These are phyloP conservation scores for Discoglossus pictus DNA, from an alignment of 2,797 vertebrate species.

Conservation along the genomic window DNA sequence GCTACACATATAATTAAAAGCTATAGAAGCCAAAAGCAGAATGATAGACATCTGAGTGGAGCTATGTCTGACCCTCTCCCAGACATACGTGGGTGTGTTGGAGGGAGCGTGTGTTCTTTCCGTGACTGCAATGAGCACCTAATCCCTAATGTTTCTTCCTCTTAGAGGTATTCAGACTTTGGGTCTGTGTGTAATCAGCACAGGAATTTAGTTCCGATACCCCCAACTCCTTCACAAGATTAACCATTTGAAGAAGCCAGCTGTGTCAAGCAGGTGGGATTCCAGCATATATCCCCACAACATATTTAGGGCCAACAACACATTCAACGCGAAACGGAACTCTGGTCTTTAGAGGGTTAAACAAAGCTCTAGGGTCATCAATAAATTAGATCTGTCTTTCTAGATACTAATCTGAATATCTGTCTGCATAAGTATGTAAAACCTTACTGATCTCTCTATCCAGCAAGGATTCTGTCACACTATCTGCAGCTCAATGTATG, in stretches of 20 bases:
- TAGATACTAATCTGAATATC: too few species aligned
- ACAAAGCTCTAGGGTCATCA: too few species aligned
- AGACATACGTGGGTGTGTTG: conserved; percentile 17
- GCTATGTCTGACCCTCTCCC: conserved; percentile 13
- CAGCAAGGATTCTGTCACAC: too few species aligned
- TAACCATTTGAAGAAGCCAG: conserved; percentile 21
- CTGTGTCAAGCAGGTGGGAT: too few species aligned
- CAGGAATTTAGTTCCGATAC: conserved; percentile 41
- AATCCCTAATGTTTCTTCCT: conserved; percentile 35
- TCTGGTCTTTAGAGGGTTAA: too few species aligned
- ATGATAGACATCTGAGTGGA: conserved; percentile 2
- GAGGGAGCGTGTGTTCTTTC: conserved; percentile 10
- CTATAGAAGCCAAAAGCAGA: background rate
- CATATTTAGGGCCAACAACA: too few species aligned
- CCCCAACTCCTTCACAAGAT: conserved; percentile 3
- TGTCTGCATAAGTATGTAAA: too few species aligned
- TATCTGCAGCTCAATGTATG: too few species aligned
- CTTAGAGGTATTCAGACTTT: conserved; percentile 24
- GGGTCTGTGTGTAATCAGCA: conserved; percentile 45
- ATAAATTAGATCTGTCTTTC: too few species aligned
- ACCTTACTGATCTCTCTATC: too few species aligned
- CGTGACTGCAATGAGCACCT: conserved; percentile 38
- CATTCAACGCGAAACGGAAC: too few species aligned
- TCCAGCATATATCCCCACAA: background rate
- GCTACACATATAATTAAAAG: too few species aligned